Evolutionary conservation across 2,888 invertebrate species (phyloP), one percentile per base, ranked within the genome.

Genomic region (Amphiduros pacificus): DNA sequence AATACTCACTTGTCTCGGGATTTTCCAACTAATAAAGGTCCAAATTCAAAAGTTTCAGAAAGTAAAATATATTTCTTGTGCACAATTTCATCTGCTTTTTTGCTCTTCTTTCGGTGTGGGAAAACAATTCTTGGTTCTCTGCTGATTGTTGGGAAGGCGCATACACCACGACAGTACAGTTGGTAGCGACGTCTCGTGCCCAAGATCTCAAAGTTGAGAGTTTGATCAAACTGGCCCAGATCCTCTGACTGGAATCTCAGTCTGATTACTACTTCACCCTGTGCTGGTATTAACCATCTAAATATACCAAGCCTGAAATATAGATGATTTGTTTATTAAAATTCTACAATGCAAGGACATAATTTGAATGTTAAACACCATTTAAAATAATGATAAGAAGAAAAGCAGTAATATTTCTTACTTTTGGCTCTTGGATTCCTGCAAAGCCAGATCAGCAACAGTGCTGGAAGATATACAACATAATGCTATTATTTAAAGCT

Each of bases 81-180:
- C 3, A 82, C 74, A 60, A 83, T 82, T 65, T 83, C 82, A 65
- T 79, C 77, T 4, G 63, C 24, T 41, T 76, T 74, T 62, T 75
- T 77, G 50, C 62, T 76, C 75, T 82, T 82, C 71, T 79, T 80
- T 29, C 81, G 74, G 51, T 75, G 75, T n/a, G 76, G 75, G 67
- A 82, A 83, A 6, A 83, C 80, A 68, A 81, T 76, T 64, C 83
- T 77, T 48, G 83, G 83, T 68, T 83, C 82, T 60, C 78, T 69
- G 69, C 81, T 80, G 62, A 83, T 83, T 22, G 76, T 76, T 17
- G 83, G 82, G 72, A 82, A 83, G 20, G 81, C 77, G 71, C 82
- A 83, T 22, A 82, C 72, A 27, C 82, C 83, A n/a, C 81, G 72
- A 61, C 81, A 81, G 67, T 78, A 80, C 52, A 83, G 68, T 69